A percentile compares a stretch with the other conserved stretches of the same genome.
These are phyloP conservation scores for Cantharis rustica DNA, from an alignment of 2,888 invertebrate species.

Conservation along the genomic window DNA sequence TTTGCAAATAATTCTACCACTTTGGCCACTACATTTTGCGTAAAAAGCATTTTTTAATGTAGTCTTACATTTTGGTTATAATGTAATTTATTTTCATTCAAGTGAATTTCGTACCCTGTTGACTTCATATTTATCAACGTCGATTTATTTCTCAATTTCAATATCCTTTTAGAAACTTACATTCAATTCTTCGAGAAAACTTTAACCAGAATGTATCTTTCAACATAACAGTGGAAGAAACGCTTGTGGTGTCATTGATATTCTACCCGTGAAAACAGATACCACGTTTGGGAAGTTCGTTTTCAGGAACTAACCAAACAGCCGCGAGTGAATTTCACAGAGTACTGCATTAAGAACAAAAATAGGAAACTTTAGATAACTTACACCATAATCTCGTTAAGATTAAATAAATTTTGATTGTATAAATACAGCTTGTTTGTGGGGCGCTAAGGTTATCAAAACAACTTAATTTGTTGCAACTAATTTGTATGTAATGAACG, in stretches of 20 bases:
- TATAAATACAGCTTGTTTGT: background rate
- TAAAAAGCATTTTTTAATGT: background rate
- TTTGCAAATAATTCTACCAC: no score
- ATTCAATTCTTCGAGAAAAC: slow-evolving; percentile 17
- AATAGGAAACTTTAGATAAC: slow-evolving; percentile 24
- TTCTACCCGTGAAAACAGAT: slow-evolving; percentile 45
- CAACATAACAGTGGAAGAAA: slow-evolving; percentile 22
- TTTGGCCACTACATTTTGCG: background rate
- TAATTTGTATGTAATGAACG: background rate
- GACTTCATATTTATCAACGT: slow-evolving; percentile 35
- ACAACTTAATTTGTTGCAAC: background rate
- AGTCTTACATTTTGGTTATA: background rate
- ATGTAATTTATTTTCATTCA: slow-evolving; percentile 13
- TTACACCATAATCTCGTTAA: slow-evolving; percentile 15
- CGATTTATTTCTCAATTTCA: slow-evolving; percentile 35
- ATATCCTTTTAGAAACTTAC: slow-evolving; percentile 30
- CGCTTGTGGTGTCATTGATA: slow-evolving; percentile 45
- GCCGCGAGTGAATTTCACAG: slow-evolving; percentile 36
- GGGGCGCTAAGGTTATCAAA: background rate
- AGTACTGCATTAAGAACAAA: slow-evolving; percentile 36
- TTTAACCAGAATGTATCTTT: slow-evolving; percentile 32
- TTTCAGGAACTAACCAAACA: slow-evolving; percentile 38
- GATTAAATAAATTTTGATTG: background rate
- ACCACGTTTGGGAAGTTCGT: slow-evolving; percentile 44
- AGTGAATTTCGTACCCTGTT: slow-evolving; percentile 13